These are phyloP conservation scores for Zootoca vivipara DNA, from an alignment of 2,113 vertebrate species.

Conservation along the genomic window DNA sequence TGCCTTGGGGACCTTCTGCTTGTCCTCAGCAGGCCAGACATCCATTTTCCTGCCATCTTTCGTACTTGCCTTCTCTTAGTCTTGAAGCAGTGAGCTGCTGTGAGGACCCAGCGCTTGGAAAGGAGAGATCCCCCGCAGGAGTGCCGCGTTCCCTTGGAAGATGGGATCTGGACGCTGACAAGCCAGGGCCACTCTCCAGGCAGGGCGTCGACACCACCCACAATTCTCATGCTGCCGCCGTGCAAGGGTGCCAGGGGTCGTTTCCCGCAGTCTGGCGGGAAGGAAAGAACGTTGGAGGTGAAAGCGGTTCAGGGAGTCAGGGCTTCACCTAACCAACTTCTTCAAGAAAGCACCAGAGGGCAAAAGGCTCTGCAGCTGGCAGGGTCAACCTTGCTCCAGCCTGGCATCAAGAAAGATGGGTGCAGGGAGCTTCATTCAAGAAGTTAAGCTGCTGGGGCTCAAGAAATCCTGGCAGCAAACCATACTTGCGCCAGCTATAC, in stretches of 20 bases:
- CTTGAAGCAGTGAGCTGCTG: constrained; percentile 60
- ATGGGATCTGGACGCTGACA: constrained; percentile 54
- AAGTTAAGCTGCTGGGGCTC: background rate
- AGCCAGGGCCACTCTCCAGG: constrained; percentile 57
- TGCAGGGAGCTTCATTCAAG: no score
- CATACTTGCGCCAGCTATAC: no score
- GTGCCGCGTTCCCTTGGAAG: constrained; percentile 18
- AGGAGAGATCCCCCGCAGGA: constrained; percentile 54
- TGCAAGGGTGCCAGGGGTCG: constrained; percentile 25
- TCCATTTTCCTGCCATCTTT: no score
- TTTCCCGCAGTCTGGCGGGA: constrained; percentile 33
- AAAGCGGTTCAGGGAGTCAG: background rate
- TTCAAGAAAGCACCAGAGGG: no score
- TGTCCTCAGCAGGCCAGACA: no score
- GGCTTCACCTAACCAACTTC: background rate
- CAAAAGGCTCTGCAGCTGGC: background rate
- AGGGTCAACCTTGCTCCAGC: background rate
- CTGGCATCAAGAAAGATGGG: background rate
- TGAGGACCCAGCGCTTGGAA: constrained; percentile 45
- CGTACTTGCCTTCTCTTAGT: constrained; percentile 18
- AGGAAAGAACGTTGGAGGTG: no score
- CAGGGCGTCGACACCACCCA: constrained; percentile 35
- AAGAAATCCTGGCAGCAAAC: background rate
- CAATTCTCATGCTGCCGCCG: constrained; percentile 5
- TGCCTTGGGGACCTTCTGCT: no score